These are phyloP conservation scores for Eristalis arbustorum DNA, from an alignment of 2,888 invertebrate species.

Conservation along the genomic window DNA sequence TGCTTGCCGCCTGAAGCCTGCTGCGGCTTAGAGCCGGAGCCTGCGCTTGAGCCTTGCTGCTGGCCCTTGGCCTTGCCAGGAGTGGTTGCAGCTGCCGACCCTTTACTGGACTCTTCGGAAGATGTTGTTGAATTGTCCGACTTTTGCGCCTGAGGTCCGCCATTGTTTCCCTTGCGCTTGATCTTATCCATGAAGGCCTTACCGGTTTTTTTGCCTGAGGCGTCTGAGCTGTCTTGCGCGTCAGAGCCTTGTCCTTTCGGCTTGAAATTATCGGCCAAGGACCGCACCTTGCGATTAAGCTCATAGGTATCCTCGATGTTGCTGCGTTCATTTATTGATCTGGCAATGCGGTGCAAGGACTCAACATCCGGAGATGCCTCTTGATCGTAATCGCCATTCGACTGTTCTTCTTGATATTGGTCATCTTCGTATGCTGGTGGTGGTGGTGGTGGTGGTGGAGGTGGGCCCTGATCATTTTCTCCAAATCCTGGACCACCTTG, in stretches of 20 bases:
- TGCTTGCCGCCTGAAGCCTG: neutral
- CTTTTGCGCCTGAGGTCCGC: no score
- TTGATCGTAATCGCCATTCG: neutral
- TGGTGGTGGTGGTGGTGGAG: slow-evolving; percentile 1
- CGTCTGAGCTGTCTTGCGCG: neutral
- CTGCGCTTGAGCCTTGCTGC: neutral
- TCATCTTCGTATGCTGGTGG: neutral
- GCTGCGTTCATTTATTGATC: neutral
- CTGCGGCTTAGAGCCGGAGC: neutral
- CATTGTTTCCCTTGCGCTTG: neutral
- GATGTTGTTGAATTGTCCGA: no score
- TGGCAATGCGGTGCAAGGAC: neutral
- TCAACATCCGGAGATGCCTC: neutral
- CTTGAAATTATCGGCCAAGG: neutral
- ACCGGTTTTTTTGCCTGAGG: neutral
- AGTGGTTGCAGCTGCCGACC: no score
- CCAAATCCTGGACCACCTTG: neutral
- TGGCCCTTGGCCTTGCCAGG: neutral
- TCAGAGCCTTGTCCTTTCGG: neutral
- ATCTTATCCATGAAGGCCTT: neutral
- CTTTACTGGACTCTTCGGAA: no score
- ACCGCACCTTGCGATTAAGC: neutral
- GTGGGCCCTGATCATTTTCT: neutral
- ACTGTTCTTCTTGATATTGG: neutral
- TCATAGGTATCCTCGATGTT: neutral